Conservation (phyloP, 2,797 vertebrate genomes). For the Hephaestus fuliginosus region DNA sequence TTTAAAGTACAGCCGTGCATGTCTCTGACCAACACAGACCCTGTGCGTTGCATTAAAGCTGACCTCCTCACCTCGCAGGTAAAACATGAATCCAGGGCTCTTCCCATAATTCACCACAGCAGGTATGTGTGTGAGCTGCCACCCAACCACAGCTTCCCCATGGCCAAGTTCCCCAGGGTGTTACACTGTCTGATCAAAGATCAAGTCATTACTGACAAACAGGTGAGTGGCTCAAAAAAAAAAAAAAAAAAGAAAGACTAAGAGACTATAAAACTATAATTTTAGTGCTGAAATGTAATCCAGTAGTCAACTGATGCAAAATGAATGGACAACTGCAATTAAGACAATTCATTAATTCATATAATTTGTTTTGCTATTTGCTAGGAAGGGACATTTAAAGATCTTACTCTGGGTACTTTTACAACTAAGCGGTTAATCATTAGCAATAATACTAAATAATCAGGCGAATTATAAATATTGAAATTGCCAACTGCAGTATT, state of each 20-base stretch:
- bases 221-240: conserved; percentile 55
- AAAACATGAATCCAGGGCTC: conserved; percentile 44
- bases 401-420: background rate
- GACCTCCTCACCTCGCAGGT: conserved; percentile 41
- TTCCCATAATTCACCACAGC: conserved; percentile 71
- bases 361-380: too few relatives aligned
- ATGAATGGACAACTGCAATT: background rate
- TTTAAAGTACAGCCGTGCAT: background rate
- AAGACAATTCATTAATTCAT: background rate
- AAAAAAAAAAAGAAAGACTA: too few relatives aligned
- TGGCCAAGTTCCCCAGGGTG: conserved; percentile 75
- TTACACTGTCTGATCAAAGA: conserved; percentile 68
- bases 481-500: too few relatives aligned
- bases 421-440: background rate
- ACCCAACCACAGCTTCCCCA: conserved; percentile 73
- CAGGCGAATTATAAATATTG: too few relatives aligned
- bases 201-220: conserved; percentile 72
- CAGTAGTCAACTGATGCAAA: background rate
- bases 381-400: background rate
- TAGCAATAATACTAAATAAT: background rate
- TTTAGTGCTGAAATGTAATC: background rate
- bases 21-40: fast-evolving
- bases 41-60: background rate
- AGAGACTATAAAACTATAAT: too few relatives aligned
- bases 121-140: conserved; percentile 74